Evolutionary conservation across 2,113 vertebrate genomes (phyloP), one percentile per base, ranked within the genome.

Genomic region (Pao palembangensis): DNA sequence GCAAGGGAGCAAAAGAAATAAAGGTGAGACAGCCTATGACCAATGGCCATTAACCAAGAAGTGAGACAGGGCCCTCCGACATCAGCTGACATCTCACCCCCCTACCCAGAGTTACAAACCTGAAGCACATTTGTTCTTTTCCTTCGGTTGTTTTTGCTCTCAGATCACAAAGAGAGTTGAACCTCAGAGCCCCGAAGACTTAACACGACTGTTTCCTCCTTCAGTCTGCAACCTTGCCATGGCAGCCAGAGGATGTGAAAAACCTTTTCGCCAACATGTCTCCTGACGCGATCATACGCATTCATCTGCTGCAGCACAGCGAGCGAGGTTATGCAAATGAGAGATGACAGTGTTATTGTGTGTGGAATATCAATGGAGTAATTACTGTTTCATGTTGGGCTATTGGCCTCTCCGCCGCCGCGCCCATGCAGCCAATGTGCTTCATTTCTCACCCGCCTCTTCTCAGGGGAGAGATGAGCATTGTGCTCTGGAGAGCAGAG

Each of bases 311-410:
- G 88, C 76, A 61, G 75, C 66, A 71, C 81, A 82, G 88, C 84
- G 89, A 90, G 92, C 85, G 91, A 91, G 91, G 92, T 94, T 98
- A 98, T 98, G 96, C 93, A 99, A 98, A 99, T 98, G 93, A 93
- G 93, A 91, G 86, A 93, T 94, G 95, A 95, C 96, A 97, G 95
- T 90, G 88, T 95, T 95, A 98, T 97, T 96, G 96, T 95, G 93
- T 88, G 90, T 94, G 93, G 96, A 98, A 99, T 99, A 98, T 99
- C 96, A 99, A 98, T 98, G 94, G 94, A 98, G 95, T 97, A 98
- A 99, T 99, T 99, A 99, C 95, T 94, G 95, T 94, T 95, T 93
- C 92, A 92, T 91, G 90, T 93, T 93, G 92, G 75, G 91, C 92
- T 93, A 81, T 88, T 87, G 92, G 91, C 88, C 86, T 21, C 87